phyloP scores from a whole-genome alignment of 2,797 vertebrate species.

The Nothura maculosa region DNA sequence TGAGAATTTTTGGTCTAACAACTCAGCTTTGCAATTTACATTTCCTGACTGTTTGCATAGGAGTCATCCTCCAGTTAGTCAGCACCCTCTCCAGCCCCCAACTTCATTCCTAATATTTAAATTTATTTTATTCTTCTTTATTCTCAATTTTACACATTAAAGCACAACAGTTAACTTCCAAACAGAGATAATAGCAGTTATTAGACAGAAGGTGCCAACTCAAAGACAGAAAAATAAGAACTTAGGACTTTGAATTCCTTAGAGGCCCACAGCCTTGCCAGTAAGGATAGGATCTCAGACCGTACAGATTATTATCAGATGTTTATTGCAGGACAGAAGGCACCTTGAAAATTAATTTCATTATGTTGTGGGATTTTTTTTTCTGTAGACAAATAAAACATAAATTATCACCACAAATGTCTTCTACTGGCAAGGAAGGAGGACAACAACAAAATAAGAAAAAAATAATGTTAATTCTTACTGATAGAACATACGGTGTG shows the following conservation, averaged over 20 bases:
- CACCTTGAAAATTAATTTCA: conserved; percentile 29
- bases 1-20: not conserved
- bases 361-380: not conserved
- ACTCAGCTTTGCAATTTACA: not conserved
- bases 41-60: not conserved
- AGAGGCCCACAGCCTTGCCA: not conserved
- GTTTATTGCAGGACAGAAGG: conserved; percentile 40
- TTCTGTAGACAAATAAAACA: conserved; percentile 26
- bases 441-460: not conserved
- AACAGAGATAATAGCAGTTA: conserved; percentile 14
- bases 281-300: not conserved
- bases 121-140: conserved; percentile 18
- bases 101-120: not conserved
- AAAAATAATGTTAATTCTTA: not conserved
- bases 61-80: fast-evolving
- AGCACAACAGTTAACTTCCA: conserved; percentile 19
- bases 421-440: not conserved
- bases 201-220: not conserved
- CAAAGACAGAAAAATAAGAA: conserved; percentile 1
- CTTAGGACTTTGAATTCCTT: conserved; percentile 9
- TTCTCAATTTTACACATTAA: not conserved
- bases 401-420: conserved; percentile 6
- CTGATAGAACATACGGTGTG: not conserved
- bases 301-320: not conserved
- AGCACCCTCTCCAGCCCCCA: not conserved